These are phyloP conservation scores for Drosophila percnosoma DNA, from an alignment of 2,888 invertebrate genomes.

Conservation along the genomic window DNA sequence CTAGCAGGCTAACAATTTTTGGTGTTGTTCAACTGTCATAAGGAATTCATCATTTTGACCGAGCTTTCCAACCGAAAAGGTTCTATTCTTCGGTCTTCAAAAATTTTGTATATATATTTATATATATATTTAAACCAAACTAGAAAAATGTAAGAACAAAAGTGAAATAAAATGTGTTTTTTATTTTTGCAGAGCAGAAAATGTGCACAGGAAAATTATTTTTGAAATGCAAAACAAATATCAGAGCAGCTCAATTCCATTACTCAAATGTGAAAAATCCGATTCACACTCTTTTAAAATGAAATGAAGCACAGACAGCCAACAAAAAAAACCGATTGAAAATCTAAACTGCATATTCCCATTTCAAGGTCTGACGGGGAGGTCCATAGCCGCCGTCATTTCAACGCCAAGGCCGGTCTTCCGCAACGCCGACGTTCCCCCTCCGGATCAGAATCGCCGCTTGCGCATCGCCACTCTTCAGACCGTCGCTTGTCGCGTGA, in stretches of 20 bases:
- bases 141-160: slow-evolving; percentile 54
- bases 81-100: slow-evolving; percentile 30
- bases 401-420: slow-evolving; percentile 81
- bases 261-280: slow-evolving; percentile 30
- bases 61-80: slow-evolving; percentile 40
- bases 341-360: slow-evolving; percentile 60
- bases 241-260: slow-evolving; percentile 37
- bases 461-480: slow-evolving; percentile 42
- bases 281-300: slow-evolving; percentile 44
- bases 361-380: slow-evolving; percentile 86
- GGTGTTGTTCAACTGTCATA: slow-evolving; percentile 46
- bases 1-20: slow-evolving; percentile 44
- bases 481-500: slow-evolving; percentile 46
- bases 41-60: slow-evolving; percentile 45
- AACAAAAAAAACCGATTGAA: slow-evolving; percentile 47
- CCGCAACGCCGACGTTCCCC: slow-evolving; percentile 40
- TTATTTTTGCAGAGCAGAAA: slow-evolving; percentile 21
- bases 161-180: slow-evolving; percentile 15
- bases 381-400: slow-evolving; percentile 87
- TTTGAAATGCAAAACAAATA: slow-evolving; percentile 13
- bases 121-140: neutral
- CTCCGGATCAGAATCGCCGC: slow-evolving; percentile 35
- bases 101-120: neutral
- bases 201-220: slow-evolving; percentile 14
- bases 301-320: slow-evolving; percentile 44